These are phyloP conservation scores for Pentamera pediparva DNA, from an alignment of 53 echinoderm and acorn worm species.

Conservation along the genomic window DNA sequence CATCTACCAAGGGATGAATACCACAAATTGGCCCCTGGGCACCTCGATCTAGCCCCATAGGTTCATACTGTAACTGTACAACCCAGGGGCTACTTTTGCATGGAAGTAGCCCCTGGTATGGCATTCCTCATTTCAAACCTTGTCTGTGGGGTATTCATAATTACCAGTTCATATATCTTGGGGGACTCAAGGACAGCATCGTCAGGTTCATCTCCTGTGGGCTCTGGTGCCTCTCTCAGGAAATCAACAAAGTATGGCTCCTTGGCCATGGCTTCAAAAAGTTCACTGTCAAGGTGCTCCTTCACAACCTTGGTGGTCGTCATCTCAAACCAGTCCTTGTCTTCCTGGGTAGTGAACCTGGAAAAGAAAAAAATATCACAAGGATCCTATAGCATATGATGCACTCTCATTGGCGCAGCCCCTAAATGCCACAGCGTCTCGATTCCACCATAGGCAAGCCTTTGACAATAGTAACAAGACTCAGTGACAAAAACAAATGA, in stretches of 20 bases:
- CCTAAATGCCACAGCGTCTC: too few relatives aligned
- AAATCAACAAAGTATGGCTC: conserved; percentile 99
- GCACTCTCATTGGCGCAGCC: too few relatives aligned
- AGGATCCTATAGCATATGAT: not conserved
- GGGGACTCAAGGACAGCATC: conserved; percentile 96
- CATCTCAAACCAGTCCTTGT: conserved; percentile 84
- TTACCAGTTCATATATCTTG: conserved; percentile 87
- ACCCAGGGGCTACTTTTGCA: too few relatives aligned
- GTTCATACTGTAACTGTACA: too few relatives aligned
- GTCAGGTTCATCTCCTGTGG: conserved; percentile 93
- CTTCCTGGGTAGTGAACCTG: conserved; percentile 82
- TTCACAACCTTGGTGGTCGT: conserved; percentile 47
- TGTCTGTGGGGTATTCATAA: not conserved
- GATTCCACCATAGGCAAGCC: too few relatives aligned
- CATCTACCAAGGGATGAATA: too few relatives aligned
- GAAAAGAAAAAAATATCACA: not conserved
- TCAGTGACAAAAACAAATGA: too few relatives aligned
- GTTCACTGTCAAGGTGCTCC: conserved; percentile 51
- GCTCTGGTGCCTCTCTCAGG: conserved; percentile 89
- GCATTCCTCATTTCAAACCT: too few relatives aligned
- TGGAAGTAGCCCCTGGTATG: too few relatives aligned
- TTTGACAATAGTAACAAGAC: too few relatives aligned
- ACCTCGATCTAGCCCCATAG: too few relatives aligned
- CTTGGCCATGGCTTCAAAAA: conserved; percentile 39
- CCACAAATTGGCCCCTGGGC: too few relatives aligned